Conservation (phyloP, 2,888 invertebrate species). For the Brenthis daphne region DNA sequence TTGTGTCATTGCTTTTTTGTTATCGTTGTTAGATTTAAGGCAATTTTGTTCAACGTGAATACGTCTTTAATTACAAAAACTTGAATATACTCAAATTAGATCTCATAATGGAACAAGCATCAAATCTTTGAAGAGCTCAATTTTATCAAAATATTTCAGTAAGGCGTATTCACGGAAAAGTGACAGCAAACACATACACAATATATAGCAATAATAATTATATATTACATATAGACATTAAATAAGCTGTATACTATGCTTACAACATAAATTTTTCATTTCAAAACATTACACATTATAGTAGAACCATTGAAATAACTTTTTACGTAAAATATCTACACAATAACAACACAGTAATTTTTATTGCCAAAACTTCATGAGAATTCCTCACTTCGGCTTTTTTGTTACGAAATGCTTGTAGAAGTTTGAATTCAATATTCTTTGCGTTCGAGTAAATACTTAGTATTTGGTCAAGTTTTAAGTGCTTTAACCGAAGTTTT, state of each 20-base stretch:
- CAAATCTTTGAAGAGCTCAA: too few species aligned
- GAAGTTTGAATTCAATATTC: slow-evolving; percentile 14
- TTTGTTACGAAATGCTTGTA: slow-evolving; percentile 29
- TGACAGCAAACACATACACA: slow-evolving; percentile 3
- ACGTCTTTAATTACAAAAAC: slow-evolving; percentile 2
- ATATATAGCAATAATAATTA: neutral
- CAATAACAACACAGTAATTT: slow-evolving; percentile 10
- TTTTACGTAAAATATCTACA: slow-evolving; percentile 13
- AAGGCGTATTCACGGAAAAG: neutral
- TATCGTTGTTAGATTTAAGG: slow-evolving; percentile 42
- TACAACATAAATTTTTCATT: neutral
- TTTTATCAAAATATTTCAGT: neutral
- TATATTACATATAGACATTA: neutral
- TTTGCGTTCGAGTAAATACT: slow-evolving; percentile 18
- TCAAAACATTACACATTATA: neutral
- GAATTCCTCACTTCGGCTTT: slow-evolving; percentile 16
- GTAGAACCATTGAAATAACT: neutral
- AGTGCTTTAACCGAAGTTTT: slow-evolving; percentile 17
- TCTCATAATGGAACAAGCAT: too few species aligned
- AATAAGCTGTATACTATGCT: slow-evolving; percentile 16
- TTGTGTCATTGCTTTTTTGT: slow-evolving; percentile 66
- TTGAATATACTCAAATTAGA: too few species aligned
- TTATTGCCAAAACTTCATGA: slow-evolving; percentile 2
- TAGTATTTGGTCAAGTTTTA: slow-evolving; percentile 15
- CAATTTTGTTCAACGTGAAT: neutral